Percentiles rank a stretch among this genome's conserved stretches.
phyloP scores from a whole-genome alignment of 2,888 invertebrate species.

The Neria commutata region DNA sequence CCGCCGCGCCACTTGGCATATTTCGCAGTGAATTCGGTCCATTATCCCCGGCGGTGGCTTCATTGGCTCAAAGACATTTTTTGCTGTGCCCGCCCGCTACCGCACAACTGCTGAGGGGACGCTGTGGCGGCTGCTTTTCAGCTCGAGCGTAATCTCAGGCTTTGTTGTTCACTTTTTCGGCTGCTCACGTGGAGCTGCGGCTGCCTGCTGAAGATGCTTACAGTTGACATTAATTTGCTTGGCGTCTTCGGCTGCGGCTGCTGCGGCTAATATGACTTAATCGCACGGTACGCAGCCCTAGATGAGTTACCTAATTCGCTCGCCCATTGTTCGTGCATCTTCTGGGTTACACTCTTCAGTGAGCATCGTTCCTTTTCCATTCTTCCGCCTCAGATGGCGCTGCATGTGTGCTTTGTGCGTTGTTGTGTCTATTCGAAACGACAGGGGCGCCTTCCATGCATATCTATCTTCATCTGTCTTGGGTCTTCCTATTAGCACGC shows the following conservation, averaged over 20 bases:
- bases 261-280: neutral
- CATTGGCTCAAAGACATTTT: neutral
- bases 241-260: neutral
- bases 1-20: too few relatives aligned
- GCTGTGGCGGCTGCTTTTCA: neutral
- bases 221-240: neutral
- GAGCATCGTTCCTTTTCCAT: too few relatives aligned
- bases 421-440: neutral
- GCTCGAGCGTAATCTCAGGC: neutral
- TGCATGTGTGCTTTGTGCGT: conserved; percentile 3
- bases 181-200: too few relatives aligned
- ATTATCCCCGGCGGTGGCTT: too few relatives aligned
- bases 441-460: conserved; percentile 1
- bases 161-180: neutral
- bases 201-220: neutral
- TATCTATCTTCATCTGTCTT: conserved; percentile 17
- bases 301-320: neutral
- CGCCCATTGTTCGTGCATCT: neutral
- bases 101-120: too few relatives aligned
- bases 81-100: neutral
- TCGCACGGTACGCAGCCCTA: neutral
- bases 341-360: neutral
- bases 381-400: too few relatives aligned
- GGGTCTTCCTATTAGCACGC: neutral
- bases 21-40: neutral